Conservation (phyloP, 1,140 invertebrate species). For the Ladona fulva region DNA sequence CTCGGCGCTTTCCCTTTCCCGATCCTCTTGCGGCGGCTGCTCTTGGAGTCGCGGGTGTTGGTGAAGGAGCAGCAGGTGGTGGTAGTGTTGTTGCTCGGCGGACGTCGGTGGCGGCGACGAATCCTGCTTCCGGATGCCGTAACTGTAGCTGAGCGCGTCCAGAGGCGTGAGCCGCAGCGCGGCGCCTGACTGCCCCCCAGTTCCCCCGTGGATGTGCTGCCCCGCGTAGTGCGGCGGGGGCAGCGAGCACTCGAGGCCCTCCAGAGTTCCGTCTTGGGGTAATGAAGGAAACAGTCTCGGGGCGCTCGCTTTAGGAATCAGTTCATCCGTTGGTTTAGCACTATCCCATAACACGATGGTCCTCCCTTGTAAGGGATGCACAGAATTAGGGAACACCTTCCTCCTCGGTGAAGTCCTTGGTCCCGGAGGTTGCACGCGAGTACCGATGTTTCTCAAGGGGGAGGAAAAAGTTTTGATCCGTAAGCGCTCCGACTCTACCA, state of each 20-base stretch:
- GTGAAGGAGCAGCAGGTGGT: constrained; percentile 24
- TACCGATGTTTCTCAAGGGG: neutral
- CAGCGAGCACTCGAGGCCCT: neutral
- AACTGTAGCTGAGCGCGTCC: neutral
- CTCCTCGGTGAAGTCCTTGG: no score
- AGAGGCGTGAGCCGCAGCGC: neutral
- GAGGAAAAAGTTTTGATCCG: neutral
- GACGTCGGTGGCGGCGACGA: constrained; percentile 24
- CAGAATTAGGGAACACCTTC: no score
- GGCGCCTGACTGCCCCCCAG: neutral
- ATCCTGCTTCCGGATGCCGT: neutral
- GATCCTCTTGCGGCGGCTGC: neutral
- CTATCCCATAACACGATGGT: no score
- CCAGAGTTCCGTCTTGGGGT: constrained; percentile 16
- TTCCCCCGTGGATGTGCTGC: neutral
- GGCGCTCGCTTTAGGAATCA: constrained; percentile 14
- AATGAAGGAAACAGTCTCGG: constrained; percentile 11
- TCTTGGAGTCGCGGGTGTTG: constrained; percentile 23
- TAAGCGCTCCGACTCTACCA: neutral
- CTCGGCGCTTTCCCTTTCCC: neutral
- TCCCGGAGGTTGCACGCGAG: no score
- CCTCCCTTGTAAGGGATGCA: no score
- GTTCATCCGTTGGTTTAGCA: neutral
- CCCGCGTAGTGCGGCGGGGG: constrained; percentile 7
- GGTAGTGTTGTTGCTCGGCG: neutral